Percentiles rank a stretch among this genome's conserved stretches.
Conservation (phyloP, 2,888 invertebrate genomes). For the Mythimna loreyi region DNA sequence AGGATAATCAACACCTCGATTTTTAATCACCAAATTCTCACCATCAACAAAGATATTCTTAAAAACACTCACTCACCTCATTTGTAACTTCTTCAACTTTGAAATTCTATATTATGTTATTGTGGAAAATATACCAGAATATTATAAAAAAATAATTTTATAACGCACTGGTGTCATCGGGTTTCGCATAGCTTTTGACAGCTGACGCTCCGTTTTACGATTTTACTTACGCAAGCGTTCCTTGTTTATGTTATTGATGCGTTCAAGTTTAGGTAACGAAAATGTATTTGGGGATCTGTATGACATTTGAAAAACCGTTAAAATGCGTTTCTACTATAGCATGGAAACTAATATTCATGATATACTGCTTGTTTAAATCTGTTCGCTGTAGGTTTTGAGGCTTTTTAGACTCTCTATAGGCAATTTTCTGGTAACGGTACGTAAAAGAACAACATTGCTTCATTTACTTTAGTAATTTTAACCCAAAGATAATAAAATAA, state of each 20-base stretch:
- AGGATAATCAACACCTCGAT: conserved; percentile 17
- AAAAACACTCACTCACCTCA: conserved; percentile 64
- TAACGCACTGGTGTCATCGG: conserved; percentile 30
- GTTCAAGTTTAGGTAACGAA: conserved; percentile 37
- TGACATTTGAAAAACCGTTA: background rate
- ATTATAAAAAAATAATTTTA: conserved; percentile 47
- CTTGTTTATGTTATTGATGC: conserved; percentile 49
- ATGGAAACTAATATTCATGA: too few relatives aligned
- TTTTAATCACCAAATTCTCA: conserved; percentile 6
- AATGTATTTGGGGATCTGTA: conserved; percentile 47
- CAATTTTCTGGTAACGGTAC: too few relatives aligned
- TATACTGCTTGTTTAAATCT: too few relatives aligned
- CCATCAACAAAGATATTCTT: background rate
- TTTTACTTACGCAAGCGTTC: conserved; percentile 19
- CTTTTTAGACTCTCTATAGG: too few relatives aligned
- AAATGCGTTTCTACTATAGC: too few relatives aligned
- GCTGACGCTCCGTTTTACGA: conserved; percentile 50
- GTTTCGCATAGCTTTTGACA: conserved; percentile 50
- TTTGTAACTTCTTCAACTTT: conserved; percentile 59
- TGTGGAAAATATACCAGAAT: conserved; percentile 35
- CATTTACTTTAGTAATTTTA: too few relatives aligned
- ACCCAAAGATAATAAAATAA: too few relatives aligned
- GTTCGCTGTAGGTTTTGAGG: too few relatives aligned
- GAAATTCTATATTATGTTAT: conserved; percentile 34
- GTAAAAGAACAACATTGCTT: too few relatives aligned